Percentiles rank a stretch among this genome's conserved stretches.
phyloP scores from a whole-genome alignment of 2,797 vertebrate genomes.

The Gastrophryne carolinensis region DNA sequence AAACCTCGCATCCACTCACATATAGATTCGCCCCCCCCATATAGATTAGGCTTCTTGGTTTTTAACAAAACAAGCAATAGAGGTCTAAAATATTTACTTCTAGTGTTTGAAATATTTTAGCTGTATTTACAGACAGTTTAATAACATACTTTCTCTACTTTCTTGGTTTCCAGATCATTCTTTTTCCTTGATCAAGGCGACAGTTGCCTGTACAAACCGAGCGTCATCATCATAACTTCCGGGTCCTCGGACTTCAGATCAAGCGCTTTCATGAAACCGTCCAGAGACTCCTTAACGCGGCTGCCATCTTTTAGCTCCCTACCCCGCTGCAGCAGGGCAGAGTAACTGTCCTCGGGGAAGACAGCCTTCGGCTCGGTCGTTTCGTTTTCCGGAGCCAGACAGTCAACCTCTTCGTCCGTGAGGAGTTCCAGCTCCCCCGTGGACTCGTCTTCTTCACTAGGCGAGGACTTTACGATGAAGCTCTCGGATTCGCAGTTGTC shows the following conservation, averaged over 20 bases:
- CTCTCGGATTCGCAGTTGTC: constrained; percentile 16
- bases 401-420: constrained; percentile 66
- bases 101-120: too few species aligned
- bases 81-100: too few species aligned
- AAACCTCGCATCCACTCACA: too few species aligned
- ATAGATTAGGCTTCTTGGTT: too few species aligned
- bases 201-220: constrained; percentile 80
- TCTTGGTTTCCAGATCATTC: too few species aligned
- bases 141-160: too few species aligned
- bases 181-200: too few species aligned
- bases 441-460: constrained; percentile 58
- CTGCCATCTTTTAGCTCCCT: constrained; percentile 67
- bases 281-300: constrained; percentile 71
- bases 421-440: constrained; percentile 65
- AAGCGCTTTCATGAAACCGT: constrained; percentile 79
- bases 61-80: too few species aligned
- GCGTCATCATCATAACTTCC: constrained; percentile 80
- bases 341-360: constrained; percentile 57
- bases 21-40: too few species aligned
- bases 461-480: constrained; percentile 37
- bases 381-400: constrained; percentile 51
- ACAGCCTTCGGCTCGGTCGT: background rate
- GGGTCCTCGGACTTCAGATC: constrained; percentile 80
- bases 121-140: too few species aligned
- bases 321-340: constrained; percentile 67